phyloP scores from a whole-genome alignment of 1,140 invertebrate genomes.

The Hylyphantes graminicola region DNA sequence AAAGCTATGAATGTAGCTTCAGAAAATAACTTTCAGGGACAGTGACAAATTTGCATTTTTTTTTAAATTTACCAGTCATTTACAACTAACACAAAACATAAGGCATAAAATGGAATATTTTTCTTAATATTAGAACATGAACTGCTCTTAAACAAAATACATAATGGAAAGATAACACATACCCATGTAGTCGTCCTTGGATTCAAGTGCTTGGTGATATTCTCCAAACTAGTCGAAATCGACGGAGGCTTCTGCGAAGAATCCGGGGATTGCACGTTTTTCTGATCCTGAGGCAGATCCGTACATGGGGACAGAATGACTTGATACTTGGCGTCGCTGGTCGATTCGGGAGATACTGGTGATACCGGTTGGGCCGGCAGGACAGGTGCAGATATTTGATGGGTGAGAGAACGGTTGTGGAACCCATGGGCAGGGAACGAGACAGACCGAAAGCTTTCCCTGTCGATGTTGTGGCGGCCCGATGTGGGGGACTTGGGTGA shows the following conservation, averaged over 20 bases:
- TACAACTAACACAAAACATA: too few species aligned
- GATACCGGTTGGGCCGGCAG: conserved; percentile 45
- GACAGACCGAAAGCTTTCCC: conserved; percentile 48
- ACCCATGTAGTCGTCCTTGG: conserved; percentile 51
- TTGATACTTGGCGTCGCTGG: conserved; percentile 28
- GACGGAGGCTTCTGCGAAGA: conserved; percentile 32
- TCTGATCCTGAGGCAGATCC: background rate
- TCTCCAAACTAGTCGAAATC: conserved; percentile 59
- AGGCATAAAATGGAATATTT: too few species aligned
- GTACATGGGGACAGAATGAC: conserved; percentile 31
- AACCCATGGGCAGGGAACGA: conserved; percentile 37
- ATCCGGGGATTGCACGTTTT: background rate
- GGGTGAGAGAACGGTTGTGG: conserved; percentile 50
- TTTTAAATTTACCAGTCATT: too few species aligned
- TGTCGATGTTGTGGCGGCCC: conserved; percentile 44
- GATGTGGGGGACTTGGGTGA: conserved; percentile 59
- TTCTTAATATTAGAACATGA: too few species aligned
- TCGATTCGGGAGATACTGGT: conserved; percentile 6
- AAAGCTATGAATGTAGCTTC: too few species aligned
- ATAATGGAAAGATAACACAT: background rate
- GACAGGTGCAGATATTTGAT: conserved; percentile 56
- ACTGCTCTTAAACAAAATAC: too few species aligned
- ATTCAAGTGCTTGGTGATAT: conserved; percentile 51
- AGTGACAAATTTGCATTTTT: too few species aligned
- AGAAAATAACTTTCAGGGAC: too few species aligned